Evolutionary conservation across 1,140 invertebrate genomes (phyloP), one percentile per base, ranked within the genome.

Genomic region (Orussus abietinus): DNA sequence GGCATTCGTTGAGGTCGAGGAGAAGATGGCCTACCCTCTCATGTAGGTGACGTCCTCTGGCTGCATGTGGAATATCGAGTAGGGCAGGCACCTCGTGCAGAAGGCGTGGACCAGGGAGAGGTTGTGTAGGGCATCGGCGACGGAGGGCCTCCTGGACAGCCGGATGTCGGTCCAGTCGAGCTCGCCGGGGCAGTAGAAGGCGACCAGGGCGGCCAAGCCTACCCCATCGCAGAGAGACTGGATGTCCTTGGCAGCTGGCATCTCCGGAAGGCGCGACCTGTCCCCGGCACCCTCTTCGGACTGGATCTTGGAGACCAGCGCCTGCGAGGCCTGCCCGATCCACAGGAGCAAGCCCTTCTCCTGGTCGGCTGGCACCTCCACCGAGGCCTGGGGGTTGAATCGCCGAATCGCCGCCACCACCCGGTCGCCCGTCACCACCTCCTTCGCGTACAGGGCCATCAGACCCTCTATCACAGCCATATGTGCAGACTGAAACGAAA

Each of bases 21-120:
- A n/a, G n/a, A 31, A 45, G 19, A 39, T 30, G 45, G 60, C 72
- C 74, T 67, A 92, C 88, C 91, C 90, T 69, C 92, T 82, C 80
- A 95, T 88, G 64, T 96, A 97, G 17, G 96, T 88, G 34, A 98
- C 83, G 69, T 99, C 96, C 69, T 98, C 94, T 26, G 92, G 90
- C 64, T 85, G 85, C 78, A 98, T 89, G 66, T 97, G 94, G 76
- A 96, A 96, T 62, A 92, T 85, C 57, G 89, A 84, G 69, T 85
- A 85, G 47, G 92, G 91, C 62, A 98, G 79, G 66, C 81, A 80
- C 66, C 82, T 79, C 49, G 80, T 72, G 66, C 92, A 97, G 75
- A 98, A 97, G 53, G 84, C 81, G 60, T 89, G 82, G 29, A 98
- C 85, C 51, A 96, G 76, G 53, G 87, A 82, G 17, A 98, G 81